Evolutionary conservation across 2,113 vertebrate genomes (phyloP), one percentile per base, ranked within the genome.

Genomic region (Dicrurus megarhynchus): DNA sequence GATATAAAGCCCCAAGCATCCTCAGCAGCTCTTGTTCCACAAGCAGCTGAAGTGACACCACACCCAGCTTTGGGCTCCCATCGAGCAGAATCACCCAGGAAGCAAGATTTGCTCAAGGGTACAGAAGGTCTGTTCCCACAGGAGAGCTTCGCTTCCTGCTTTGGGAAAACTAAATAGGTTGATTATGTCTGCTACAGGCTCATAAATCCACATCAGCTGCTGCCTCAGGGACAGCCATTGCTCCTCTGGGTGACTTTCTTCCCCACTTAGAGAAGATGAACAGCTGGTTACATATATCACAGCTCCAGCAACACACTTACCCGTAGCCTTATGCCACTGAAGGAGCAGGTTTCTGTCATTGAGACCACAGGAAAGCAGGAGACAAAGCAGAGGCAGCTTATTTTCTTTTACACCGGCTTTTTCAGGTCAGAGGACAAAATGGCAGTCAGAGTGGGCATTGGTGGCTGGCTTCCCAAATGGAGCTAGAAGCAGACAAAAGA

Each of bases 181-280:
- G 83, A 64, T 81, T 71, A 61, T 74, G 65, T 78, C 71, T 93
- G 44, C 90, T 90, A 81, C 68, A 83, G 65, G 60, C 84, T 94
- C 77, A 91, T 91, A 95, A 96, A 97, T 91, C 73, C 84, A 84
- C 3, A 56, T 91, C 91, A 84, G 68, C 92, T 55, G 63, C 86
- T 84, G 73, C 71, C 89, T 95, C 44, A n/a, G 85, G 84, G 87
- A 92, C 52, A 87, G 73, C 24, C 96, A 86, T 53, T 65, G 84
- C 65, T 95, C 90, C 90, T 90, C 70, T 68, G 75, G 70, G 94
- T 83, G 82, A 73, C 87, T 90, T 93, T 85, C 57, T 68, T 68
- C 78, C 68, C 37, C 65, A 68, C 65, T 93, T 95, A 89, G 61
- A 82, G 78, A 82, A 83, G 87, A 95, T 75, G 92, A 95, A 91